phyloP scores from a whole-genome alignment of 2,888 invertebrate species.

The Chromoteleia sp. region DNA sequence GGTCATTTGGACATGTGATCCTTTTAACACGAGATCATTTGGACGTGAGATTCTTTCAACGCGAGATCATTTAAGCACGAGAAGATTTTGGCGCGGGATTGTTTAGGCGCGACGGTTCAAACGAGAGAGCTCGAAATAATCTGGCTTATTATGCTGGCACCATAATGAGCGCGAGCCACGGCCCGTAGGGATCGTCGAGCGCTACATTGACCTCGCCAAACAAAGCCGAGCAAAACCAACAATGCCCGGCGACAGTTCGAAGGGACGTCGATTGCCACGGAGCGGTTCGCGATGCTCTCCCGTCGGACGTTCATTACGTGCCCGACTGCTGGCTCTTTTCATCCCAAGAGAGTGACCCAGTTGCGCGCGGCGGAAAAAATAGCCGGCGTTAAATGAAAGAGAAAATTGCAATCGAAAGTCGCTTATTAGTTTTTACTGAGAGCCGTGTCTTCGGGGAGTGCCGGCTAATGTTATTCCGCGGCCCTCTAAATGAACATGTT shows the following conservation, averaged over 20 bases:
- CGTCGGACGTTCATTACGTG: slow-evolving; percentile 57
- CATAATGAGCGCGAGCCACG: slow-evolving; percentile 73
- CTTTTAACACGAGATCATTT: neutral
- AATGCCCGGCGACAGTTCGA: slow-evolving; percentile 70
- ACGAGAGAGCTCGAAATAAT: neutral
- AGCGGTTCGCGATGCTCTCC: slow-evolving; percentile 24
- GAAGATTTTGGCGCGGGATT: neutral
- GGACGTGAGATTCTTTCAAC: too few species aligned
- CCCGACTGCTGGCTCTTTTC: slow-evolving; percentile 42
- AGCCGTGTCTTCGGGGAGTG: slow-evolving; percentile 50
- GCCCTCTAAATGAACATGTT: slow-evolving; percentile 51
- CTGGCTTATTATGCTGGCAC: slow-evolving; percentile 78
- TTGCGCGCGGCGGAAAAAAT: slow-evolving; percentile 54
- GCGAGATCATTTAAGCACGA: neutral
- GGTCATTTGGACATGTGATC: neutral
- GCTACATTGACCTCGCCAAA: slow-evolving; percentile 71
- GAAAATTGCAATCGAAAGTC: slow-evolving; percentile 69
- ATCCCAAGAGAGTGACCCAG: slow-evolving; percentile 62
- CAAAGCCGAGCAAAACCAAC: slow-evolving; percentile 75
- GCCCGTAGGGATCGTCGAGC: slow-evolving; percentile 51
- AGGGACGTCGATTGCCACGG: slow-evolving; percentile 48
- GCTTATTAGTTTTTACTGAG: slow-evolving; percentile 67
- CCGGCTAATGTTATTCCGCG: slow-evolving; percentile 51
- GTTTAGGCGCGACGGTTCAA: neutral
- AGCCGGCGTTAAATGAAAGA: slow-evolving; percentile 66